phyloP scores from a whole-genome alignment of 64 coral and sea anemone species.

The Stichodactyla helianthus region DNA sequence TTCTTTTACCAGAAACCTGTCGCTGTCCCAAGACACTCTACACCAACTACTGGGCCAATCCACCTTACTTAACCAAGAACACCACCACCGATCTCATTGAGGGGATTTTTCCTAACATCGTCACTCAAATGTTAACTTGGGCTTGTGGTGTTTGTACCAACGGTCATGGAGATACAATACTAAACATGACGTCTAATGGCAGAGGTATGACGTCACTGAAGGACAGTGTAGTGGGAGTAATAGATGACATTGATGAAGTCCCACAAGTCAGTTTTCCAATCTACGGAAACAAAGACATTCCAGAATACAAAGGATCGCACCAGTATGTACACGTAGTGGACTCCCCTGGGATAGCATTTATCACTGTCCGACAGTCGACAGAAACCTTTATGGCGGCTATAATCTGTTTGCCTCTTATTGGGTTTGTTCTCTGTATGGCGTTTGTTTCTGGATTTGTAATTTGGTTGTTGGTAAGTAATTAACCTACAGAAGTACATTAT shows the following conservation, averaged over 20 bases:
- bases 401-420: slow-evolving; percentile 16
- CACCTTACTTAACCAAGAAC: slow-evolving; percentile 28
- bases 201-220: slow-evolving; percentile 8
- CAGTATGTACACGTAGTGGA: slow-evolving; percentile 52
- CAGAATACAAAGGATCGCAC: slow-evolving; percentile 7
- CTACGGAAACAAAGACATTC: slow-evolving; percentile 42
- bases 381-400: not conserved
- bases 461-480: slow-evolving; percentile 55
- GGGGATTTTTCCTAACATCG: slow-evolving; percentile 22
- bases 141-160: slow-evolving; percentile 32
- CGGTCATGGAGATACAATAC: slow-evolving; percentile 22
- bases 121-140: slow-evolving; percentile 22
- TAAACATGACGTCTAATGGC: slow-evolving; percentile 17
- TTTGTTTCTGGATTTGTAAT: slow-evolving; percentile 42
- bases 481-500: not conserved
- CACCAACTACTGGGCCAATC: slow-evolving; percentile 41
- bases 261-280: slow-evolving; percentile 67
- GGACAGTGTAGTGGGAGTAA: slow-evolving; percentile 8
- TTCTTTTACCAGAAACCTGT: slow-evolving; percentile 31
- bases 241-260: slow-evolving; percentile 41
- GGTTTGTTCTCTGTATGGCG: slow-evolving; percentile 22
- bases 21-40: slow-evolving; percentile 44
- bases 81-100: not conserved
- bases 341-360: slow-evolving; percentile 47
- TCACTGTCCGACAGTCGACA: slow-evolving; percentile 11